Percentiles rank a stretch among this genome's conserved stretches.
Conservation (phyloP, 2,888 invertebrate genomes). For the Digitonthophagus gazella region DNA sequence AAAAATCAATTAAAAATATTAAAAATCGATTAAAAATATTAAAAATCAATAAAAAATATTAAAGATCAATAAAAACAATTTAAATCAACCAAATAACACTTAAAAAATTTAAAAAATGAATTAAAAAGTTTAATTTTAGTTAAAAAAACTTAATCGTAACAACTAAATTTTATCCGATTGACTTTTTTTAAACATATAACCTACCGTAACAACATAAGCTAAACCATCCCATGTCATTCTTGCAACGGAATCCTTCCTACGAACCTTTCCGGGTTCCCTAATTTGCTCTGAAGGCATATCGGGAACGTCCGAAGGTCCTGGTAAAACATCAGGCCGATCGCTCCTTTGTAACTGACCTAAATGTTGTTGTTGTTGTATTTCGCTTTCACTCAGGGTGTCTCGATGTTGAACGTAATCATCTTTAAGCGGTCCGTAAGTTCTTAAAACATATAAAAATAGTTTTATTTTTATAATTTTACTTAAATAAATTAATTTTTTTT, state of each 20-base stretch:
- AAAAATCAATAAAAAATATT: too few species aligned
- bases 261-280: constrained; percentile 41
- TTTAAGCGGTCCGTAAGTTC: constrained; percentile 58
- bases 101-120: background rate
- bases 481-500: too few species aligned
- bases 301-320: constrained; percentile 49
- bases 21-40: too few species aligned
- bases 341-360: constrained; percentile 34
- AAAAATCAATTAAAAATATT: too few species aligned
- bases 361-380: constrained; percentile 9
- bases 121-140: too few species aligned
- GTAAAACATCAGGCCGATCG: constrained; percentile 52
- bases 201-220: constrained; percentile 76
- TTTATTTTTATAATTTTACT: too few species aligned
- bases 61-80: background rate
- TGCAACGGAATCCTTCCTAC: constrained; percentile 78
- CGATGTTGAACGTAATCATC: constrained; percentile 47
- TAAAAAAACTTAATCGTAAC: background rate
- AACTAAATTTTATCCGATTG: constrained; percentile 13
- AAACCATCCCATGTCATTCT: constrained; percentile 78
- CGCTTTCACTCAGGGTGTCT: background rate
- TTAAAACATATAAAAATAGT: constrained; percentile 57
- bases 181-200: constrained; percentile 35
- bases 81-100: background rate
- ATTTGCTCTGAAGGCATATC: constrained; percentile 45